These are phyloP conservation scores for Eufriesea mexicana DNA, from an alignment of 1,140 invertebrate genomes.

Conservation along the genomic window DNA sequence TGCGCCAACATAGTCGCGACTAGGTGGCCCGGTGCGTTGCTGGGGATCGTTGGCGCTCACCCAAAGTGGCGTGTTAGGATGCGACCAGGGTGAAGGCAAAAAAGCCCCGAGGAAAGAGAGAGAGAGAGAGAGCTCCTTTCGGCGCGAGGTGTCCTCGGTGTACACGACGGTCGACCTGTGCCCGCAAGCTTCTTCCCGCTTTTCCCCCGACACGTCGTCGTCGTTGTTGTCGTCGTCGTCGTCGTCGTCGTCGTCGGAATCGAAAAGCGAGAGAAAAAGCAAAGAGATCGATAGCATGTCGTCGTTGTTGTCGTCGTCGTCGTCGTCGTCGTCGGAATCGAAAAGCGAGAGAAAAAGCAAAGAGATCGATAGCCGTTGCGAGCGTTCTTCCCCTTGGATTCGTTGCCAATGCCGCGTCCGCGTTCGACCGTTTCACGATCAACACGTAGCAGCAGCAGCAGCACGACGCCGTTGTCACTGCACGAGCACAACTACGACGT, in stretches of 20 bases:
- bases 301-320: background rate
- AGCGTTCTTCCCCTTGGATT: background rate
- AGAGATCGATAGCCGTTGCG: background rate
- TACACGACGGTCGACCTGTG: constrained; percentile 9
- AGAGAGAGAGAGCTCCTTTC: background rate
- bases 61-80: constrained; percentile 43
- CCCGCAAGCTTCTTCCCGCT: constrained; percentile 26
- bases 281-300: background rate
- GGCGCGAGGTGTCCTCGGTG: background rate
- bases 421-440: constrained; percentile 2
- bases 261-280: background rate
- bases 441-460: constrained; percentile 4
- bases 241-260: too few species aligned
- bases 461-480: constrained; percentile 27
- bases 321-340: too few species aligned
- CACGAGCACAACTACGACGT: constrained; percentile 47
- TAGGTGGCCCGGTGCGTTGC: constrained; percentile 12
- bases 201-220: background rate
- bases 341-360: background rate
- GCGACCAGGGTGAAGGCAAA: background rate
- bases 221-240: background rate
- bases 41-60: constrained; percentile 30
- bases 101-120: background rate
- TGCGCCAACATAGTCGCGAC: constrained; percentile 57
- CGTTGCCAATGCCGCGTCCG: background rate